Evolutionary conservation across 2,888 invertebrate species (phyloP), one percentile per base, ranked within the genome.

Genomic region (Embidobia sp.): DNA sequence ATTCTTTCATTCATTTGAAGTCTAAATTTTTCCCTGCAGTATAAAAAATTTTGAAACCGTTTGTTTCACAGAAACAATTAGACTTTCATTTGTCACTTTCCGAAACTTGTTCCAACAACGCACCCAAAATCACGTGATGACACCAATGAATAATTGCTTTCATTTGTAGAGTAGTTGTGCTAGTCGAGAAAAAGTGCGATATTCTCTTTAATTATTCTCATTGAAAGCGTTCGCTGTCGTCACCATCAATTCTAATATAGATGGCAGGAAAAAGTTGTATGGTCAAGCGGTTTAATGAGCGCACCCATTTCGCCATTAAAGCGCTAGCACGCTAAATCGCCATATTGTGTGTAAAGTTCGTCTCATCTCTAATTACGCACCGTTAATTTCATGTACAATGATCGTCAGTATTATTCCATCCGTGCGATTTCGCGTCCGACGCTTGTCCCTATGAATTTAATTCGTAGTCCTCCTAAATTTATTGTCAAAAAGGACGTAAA

Each of bases 211-310:
- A 59, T 69, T 57, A 59, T 59, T 42, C 42, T 26, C 53, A 37
- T 53, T 44, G 16, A 49, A 44, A 33, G 4, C 35, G 29, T 49
- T 33, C 33, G 27, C 7, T 66, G 27, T 69, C 69, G 51, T 35
- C 42, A 35, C 72, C 75, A 82, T 83, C 80, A 81, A 81, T 81
- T 73, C 63, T 70, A 80, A 81, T 67, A 37, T 77, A 42, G 51
- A 29, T 55, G 67, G 64, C 61, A 77, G 61, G 78, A 79, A 81
- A 80, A 79, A 82, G 77, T 79, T 77, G 66, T 72, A 77, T 61
- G 80, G 82, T 80, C 79, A 82, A 81, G 75, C 79, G 83, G 79
- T 81, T 81, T 81, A 84, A 83, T 77, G 84, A 82, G 80, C 81
- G 80, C 73, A 67, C 80, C 78, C 80, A 81, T 83, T 82, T 80